phyloP scores from a whole-genome alignment of 2,113 vertebrate species.

The Cephalopterus ornatus region DNA sequence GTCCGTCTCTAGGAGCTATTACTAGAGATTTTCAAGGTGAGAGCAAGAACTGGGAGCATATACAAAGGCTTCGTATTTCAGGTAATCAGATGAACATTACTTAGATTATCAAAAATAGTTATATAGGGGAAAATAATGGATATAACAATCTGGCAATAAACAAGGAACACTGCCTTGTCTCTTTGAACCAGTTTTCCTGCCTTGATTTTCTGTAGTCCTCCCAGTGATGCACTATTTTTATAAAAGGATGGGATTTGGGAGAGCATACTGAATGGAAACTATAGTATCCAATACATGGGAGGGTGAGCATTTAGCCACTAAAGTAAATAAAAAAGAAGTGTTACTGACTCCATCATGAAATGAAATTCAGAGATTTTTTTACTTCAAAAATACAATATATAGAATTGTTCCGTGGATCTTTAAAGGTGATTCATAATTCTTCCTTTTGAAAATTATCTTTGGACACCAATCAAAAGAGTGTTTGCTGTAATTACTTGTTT shows the following conservation, averaged over 20 bases:
- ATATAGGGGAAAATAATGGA: background rate
- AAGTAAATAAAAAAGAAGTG: background rate
- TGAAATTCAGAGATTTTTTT: background rate
- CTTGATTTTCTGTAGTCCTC: background rate
- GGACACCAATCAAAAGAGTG: background rate
- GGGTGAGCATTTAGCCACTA: background rate
- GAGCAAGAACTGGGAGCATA: background rate
- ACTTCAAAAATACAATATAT: background rate
- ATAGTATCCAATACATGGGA: background rate
- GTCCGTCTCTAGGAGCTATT: background rate
- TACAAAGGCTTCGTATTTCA: background rate
- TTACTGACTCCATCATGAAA: background rate
- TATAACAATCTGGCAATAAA: background rate
- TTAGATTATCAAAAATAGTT: background rate
- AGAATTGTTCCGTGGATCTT: background rate
- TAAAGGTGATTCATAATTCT: background rate
- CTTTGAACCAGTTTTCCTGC: background rate
- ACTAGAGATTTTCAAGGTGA: background rate
- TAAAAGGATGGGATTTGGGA: background rate
- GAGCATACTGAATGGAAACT: background rate
- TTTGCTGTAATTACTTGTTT: background rate
- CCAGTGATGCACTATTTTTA: background rate
- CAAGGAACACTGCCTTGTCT: background rate
- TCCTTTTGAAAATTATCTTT: background rate
- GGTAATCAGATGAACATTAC: background rate